These are phyloP conservation scores for Sepioteuthis lessoniana DNA, from an alignment of 2,888 invertebrate genomes.

Conservation along the genomic window DNA sequence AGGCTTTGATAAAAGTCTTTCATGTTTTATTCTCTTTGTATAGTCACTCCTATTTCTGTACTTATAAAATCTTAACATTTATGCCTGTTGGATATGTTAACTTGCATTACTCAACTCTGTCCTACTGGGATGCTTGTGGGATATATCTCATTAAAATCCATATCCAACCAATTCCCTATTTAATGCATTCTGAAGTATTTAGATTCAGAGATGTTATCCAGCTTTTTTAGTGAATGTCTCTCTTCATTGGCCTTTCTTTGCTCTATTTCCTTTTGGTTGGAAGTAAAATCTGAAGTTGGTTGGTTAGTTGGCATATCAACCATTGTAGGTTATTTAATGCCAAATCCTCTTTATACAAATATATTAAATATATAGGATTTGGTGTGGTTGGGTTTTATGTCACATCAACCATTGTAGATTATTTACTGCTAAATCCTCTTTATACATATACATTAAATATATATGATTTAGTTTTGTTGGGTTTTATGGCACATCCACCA, in stretches of 20 bases:
- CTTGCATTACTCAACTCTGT: background rate
- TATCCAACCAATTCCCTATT: background rate
- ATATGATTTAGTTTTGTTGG: no score
- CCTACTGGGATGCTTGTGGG: background rate
- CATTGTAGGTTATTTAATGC: no score
- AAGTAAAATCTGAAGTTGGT: background rate
- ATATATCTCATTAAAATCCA: background rate
- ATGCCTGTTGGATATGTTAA: background rate
- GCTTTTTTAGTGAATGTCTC: background rate
- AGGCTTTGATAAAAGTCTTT: background rate
- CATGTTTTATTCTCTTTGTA: background rate
- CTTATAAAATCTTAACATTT: background rate
- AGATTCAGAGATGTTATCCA: background rate
- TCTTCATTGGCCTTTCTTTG: background rate
- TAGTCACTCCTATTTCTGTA: background rate
- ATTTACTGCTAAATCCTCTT: no score
- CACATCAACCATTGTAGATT: no score
- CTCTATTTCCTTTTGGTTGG: no score
- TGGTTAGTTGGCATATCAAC: no score
- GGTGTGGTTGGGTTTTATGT: no score
- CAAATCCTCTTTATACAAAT: no score
- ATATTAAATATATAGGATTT: no score
- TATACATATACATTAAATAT: no score
- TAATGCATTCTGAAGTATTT: background rate
- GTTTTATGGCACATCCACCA: no score